phyloP scores from a whole-genome alignment of 2,113 vertebrate species.

The Pagrus major region DNA sequence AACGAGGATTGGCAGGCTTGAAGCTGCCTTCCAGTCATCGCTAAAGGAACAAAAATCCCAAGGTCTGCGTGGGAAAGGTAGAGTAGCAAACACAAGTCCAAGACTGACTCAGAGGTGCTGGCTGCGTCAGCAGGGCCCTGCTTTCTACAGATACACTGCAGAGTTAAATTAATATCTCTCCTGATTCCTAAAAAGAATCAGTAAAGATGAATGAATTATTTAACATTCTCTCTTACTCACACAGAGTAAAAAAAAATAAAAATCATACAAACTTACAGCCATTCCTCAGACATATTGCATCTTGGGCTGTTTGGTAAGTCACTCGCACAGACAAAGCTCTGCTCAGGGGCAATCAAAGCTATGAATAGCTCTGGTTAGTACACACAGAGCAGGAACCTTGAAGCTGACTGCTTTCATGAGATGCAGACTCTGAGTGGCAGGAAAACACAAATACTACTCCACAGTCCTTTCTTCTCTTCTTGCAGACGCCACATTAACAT shows the following conservation, averaged over 20 bases:
- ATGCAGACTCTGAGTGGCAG: constrained; percentile 60
- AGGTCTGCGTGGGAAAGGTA: constrained; percentile 24
- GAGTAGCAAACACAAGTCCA: constrained; percentile 5
- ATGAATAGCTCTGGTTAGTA: constrained; percentile 67
- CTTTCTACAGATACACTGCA: not conserved
- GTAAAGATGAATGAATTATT: constrained; percentile 44
- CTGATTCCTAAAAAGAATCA: constrained; percentile 24
- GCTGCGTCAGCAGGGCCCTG: not conserved
- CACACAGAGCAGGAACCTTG: constrained; percentile 63
- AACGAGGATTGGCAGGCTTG: constrained; percentile 51
- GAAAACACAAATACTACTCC: constrained; percentile 67
- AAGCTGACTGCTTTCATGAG: constrained; percentile 68
- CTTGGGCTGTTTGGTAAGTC: constrained; percentile 52
- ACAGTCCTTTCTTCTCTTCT: constrained; percentile 60
- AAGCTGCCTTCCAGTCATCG: constrained; percentile 40
- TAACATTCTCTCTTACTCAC: constrained; percentile 8
- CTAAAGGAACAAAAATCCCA: constrained; percentile 5
- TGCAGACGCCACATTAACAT: constrained; percentile 67
- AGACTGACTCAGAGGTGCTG: constrained; percentile 28
- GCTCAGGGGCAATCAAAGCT: constrained; percentile 65
- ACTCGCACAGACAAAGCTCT: constrained; percentile 57
- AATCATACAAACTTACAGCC: constrained; percentile 12
- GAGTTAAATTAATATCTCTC: constrained; percentile 1
- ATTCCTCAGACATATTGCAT: constrained; percentile 10
- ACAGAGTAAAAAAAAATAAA: not conserved